These are phyloP conservation scores for Tetramorium simillimum DNA, from an alignment of 1,140 invertebrate genomes.

Conservation along the genomic window DNA sequence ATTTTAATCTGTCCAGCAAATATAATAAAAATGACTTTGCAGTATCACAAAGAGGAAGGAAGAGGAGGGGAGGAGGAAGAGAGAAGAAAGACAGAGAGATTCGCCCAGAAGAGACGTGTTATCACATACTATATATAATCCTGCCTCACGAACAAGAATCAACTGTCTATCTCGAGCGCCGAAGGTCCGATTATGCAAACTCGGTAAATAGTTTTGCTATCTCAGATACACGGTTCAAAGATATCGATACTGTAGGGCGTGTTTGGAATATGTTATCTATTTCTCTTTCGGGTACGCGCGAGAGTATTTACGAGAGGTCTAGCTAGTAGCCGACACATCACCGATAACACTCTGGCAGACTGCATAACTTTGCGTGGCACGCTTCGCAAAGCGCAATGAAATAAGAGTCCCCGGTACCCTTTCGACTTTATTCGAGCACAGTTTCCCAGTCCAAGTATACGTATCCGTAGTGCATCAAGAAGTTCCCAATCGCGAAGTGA, in stretches of 20 bases:
- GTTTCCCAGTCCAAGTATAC: slow-evolving; percentile 46
- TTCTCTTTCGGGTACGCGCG: background rate
- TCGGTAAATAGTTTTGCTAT: slow-evolving; percentile 59
- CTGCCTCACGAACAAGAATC: slow-evolving; percentile 24
- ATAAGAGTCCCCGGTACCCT: slow-evolving; percentile 61
- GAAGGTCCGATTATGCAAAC: slow-evolving; percentile 50
- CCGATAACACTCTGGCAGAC: slow-evolving; percentile 60
- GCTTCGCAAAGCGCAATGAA: slow-evolving; percentile 59
- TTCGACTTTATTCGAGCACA: slow-evolving; percentile 61
- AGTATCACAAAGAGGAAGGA: background rate
- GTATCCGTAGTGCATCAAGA: slow-evolving; percentile 61
- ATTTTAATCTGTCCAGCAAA: slow-evolving; percentile 33
- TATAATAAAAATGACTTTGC: slow-evolving; percentile 33
- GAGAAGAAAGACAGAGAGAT: background rate
- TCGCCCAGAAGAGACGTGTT: slow-evolving; percentile 9
- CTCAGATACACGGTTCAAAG: slow-evolving; percentile 43
- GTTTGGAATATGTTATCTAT: slow-evolving; percentile 64
- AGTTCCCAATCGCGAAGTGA: slow-evolving; percentile 41
- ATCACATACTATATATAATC: slow-evolving; percentile 37
- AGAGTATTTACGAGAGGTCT: slow-evolving; percentile 61
- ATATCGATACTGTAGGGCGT: slow-evolving; percentile 49
- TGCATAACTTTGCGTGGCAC: slow-evolving; percentile 67
- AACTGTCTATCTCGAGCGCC: slow-evolving; percentile 20
- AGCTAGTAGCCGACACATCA: slow-evolving; percentile 53
- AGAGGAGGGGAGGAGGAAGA: too few relatives aligned